These are phyloP conservation scores for Thaumetopoea pityocampa DNA, from an alignment of 1,140 invertebrate species.

Conservation along the genomic window DNA sequence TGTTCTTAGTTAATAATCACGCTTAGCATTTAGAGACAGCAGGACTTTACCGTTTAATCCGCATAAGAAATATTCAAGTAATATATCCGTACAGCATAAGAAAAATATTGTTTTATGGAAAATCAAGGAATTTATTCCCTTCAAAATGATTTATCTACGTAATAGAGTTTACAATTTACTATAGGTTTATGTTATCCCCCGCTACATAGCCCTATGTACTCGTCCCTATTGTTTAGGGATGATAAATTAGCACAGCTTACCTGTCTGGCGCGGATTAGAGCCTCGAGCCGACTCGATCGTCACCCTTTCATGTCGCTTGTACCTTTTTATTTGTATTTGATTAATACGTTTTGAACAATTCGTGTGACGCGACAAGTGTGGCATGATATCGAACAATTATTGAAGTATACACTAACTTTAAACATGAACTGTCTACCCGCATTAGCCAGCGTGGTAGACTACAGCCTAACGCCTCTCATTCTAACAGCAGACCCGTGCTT, in stretches of 20 bases:
- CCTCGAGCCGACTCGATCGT: conserved; percentile 39
- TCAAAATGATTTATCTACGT: conserved; percentile 7
- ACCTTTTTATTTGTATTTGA: conserved; percentile 60
- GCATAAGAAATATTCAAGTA: too few species aligned
- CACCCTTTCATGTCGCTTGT: conserved; percentile 41
- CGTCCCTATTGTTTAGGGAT: conserved; percentile 61
- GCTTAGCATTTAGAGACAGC: too few species aligned
- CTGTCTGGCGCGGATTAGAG: conserved; percentile 57
- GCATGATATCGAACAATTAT: too few species aligned
- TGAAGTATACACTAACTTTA: too few species aligned
- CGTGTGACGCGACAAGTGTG: too few species aligned
- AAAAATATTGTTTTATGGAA: background rate
- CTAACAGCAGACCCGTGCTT: too few species aligned
- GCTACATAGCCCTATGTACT: conserved; percentile 44
- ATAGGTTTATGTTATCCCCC: conserved; percentile 40
- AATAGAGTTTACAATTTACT: conserved; percentile 33
- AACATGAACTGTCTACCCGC: too few species aligned
- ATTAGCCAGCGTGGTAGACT: too few species aligned
- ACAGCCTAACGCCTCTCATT: too few species aligned
- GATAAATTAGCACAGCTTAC: conserved; percentile 67
- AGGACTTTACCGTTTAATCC: too few species aligned
- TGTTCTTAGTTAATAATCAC: too few species aligned
- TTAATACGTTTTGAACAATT: conserved; percentile 52
- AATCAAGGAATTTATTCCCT: too few species aligned
- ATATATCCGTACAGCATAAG: background rate